A percentile compares a stretch with the other conserved stretches of the same genome.
phyloP scores from a whole-genome alignment of 1,140 invertebrate species.

The Yoshiicerus persimilis region DNA sequence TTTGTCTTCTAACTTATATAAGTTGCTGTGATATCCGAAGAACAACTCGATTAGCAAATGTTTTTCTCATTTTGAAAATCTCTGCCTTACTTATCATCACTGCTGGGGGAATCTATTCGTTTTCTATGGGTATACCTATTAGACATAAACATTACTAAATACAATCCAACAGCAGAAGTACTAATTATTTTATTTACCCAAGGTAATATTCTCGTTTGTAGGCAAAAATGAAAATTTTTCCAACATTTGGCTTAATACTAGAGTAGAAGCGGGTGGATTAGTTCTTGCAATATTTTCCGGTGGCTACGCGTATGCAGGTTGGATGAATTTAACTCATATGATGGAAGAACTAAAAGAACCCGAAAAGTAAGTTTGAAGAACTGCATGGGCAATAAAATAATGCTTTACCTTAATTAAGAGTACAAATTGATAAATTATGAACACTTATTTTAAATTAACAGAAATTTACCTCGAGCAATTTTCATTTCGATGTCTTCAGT shows the following conservation, averaged over 20 bases:
- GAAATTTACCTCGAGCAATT: constrained; percentile 85
- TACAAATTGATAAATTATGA: too few relatives aligned
- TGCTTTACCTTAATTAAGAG: too few relatives aligned
- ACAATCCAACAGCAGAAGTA: too few relatives aligned
- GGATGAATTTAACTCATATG: constrained; percentile 83
- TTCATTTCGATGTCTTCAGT: constrained; percentile 88
- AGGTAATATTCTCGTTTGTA: constrained; percentile 43
- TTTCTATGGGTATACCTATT: neutral
- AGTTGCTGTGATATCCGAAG: constrained; percentile 86
- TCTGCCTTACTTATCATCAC: constrained; percentile 59
- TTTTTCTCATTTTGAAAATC: constrained; percentile 62
- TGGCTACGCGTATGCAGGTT: constrained; percentile 92
- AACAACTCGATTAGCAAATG: constrained; percentile 82
- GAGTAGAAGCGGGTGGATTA: constrained; percentile 76
- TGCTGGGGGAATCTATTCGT: constrained; percentile 70
- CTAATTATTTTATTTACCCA: too few relatives aligned
- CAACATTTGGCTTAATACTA: constrained; percentile 75
- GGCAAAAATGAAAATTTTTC: constrained; percentile 71
- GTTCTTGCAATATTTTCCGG: constrained; percentile 92
- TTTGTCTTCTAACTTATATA: constrained; percentile 79
- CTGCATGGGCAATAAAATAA: neutral
- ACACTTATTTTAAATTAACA: constrained; percentile 53
- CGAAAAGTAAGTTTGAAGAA: constrained; percentile 63
- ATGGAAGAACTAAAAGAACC: constrained; percentile 91
- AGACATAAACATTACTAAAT: too few relatives aligned